These are phyloP conservation scores for Limosa lapponica DNA, from an alignment of 2,797 vertebrate species.

Conservation along the genomic window DNA sequence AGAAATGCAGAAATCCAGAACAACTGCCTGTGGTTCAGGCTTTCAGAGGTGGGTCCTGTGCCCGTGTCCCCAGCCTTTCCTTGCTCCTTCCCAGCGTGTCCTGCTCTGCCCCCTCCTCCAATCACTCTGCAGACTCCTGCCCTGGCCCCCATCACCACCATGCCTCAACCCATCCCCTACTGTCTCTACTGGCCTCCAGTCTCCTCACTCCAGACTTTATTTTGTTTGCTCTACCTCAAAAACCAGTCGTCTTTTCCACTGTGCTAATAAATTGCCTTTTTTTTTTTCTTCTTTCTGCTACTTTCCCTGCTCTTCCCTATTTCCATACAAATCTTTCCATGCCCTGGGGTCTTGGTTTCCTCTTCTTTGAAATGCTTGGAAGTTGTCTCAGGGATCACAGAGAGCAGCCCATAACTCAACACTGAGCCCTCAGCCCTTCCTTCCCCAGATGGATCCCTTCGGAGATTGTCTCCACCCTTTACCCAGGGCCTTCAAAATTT, in stretches of 20 bases:
- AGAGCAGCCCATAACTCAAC: neutral
- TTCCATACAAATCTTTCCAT: neutral
- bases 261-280: neutral
- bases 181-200: neutral
- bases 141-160: neutral
- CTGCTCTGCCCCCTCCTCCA: neutral
- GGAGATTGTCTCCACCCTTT: neutral
- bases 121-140: neutral
- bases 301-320: neutral
- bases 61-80: neutral
- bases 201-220: neutral
- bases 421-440: neutral
- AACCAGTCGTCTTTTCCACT: neutral
- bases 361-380: neutral
- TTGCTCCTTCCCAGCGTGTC: neutral
- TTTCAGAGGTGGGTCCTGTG: neutral
- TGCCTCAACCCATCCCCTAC: neutral
- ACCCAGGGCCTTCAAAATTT: neutral
- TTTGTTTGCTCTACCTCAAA: neutral
- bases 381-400: neutral
- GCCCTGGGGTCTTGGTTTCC: neutral
- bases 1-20: neutral
- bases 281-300: neutral
- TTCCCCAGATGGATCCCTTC: neutral
- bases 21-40: neutral